These are phyloP conservation scores for Venturia canescens DNA, from an alignment of 1,140 invertebrate genomes.

Conservation along the genomic window DNA sequence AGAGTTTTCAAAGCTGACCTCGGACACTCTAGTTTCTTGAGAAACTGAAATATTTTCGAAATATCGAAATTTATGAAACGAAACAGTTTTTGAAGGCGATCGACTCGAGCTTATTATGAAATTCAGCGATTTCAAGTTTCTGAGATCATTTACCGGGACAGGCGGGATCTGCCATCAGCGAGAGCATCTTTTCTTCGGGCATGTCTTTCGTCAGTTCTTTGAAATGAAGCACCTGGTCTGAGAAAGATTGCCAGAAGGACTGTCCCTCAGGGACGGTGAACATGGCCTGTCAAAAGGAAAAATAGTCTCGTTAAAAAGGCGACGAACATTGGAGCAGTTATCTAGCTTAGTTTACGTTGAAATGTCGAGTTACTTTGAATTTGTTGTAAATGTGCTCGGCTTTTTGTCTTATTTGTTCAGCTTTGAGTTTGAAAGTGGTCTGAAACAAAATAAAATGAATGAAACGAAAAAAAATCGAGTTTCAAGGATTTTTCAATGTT, in stretches of 20 bases:
- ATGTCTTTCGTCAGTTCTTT: constrained; percentile 79
- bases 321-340: too few relatives aligned
- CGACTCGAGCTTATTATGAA: too few relatives aligned
- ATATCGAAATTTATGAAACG: too few relatives aligned
- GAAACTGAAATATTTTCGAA: too few relatives aligned
- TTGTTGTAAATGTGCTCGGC: constrained; percentile 82
- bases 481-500: neutral
- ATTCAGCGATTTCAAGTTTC: too few relatives aligned
- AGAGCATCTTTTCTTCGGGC: constrained; percentile 77
- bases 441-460: constrained; percentile 53
- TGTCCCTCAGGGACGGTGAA: constrained; percentile 76
- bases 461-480: constrained; percentile 28
- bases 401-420: constrained; percentile 81
- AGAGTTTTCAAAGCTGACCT: too few relatives aligned
- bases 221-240: constrained; percentile 78
- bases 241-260: constrained; percentile 80
- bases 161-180: constrained; percentile 75
- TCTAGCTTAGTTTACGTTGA: neutral
- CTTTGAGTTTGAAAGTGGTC: constrained; percentile 81
- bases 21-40: too few relatives aligned
- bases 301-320: too few relatives aligned
- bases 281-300: constrained; percentile 68
- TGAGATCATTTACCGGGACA: constrained; percentile 64
- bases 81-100: too few relatives aligned
- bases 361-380: constrained; percentile 76